Base-by-base conservation (phyloP, 2,888 invertebrate species). In the Callimorpha dominula region DNA sequence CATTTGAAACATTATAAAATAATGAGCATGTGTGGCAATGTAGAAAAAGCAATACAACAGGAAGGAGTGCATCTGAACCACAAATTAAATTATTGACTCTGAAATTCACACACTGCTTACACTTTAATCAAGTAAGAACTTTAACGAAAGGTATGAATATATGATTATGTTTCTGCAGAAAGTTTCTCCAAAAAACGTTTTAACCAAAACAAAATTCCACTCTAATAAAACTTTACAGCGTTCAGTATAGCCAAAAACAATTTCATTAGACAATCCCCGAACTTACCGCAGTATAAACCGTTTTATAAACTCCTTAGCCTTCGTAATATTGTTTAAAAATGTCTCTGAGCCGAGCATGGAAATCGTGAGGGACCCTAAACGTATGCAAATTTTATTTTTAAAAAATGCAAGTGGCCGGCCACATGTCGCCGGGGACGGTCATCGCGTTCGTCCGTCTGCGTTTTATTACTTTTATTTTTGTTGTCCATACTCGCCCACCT, bases 371-470 rank as follows among this genome's bases (percentile, higher is more conserved):
- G 81, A 81, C 90, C 91, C 90, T 90, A 91, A 93, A 90, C 85
- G 91, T 91, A 95, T 95, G 95, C 93, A 91, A 94, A 95, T 95
- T 93, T 94, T 94, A 94, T 94, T 93, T 93, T 89, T 81, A 88
- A 91, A 92, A 94, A 95, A 94, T 94, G 91, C 94, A 93, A 94
- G 93, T 92, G 91, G 89, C 87, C 88, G 83, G 81, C 93, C 93
- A 93, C 93, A 93, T 94, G 94, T 93, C 93, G 93, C 90, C 87
- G 72, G 75, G 80, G 80, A 74, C 80, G 80, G 82, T 79, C 84
- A 83, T 80, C 85, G 79, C 77, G 72, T 75, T 63, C 82, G 81
- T 75, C 81, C 86, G 87, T 82, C 84, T 85, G 84, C 76, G 78
- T 86, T 89, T 90, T 90, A 90, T 90, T 88, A 82, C 86, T 85